Base-by-base conservation (phyloP, 37 sponge, comb jelly and placozoan species). In the Aplysina aerophoba region DNA sequence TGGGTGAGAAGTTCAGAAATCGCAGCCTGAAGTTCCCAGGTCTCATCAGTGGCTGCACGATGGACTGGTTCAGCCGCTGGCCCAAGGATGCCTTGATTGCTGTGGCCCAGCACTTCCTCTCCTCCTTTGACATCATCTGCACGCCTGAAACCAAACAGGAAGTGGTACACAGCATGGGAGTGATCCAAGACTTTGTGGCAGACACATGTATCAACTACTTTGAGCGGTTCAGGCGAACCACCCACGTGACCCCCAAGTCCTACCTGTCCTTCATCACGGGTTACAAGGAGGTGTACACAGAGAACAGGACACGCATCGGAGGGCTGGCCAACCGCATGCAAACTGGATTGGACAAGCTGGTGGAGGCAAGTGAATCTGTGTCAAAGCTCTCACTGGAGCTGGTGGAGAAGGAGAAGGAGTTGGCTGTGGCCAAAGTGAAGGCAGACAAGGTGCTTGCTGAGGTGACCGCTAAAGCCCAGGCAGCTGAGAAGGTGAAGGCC, bases 31-130 rank as follows among this genome's bases (percentile, higher is more conserved):
- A 99, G 88, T 99, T 99, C 89, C 99, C 99, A 25, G 99, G 97
- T 24, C 83, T 99, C 20, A 95, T 99, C 87, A 95, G 96, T 81
- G 99, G 99, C 22, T 97, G 99, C 80, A 99, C 99, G 12, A 99
- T 99, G 99, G 99, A 99, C 87, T 99, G 99, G 99, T 99, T 99
- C 88, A 97, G 92, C 86, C 98, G 99, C 65, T 99, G 99, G 99
- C 99, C 99, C 54, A 99, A 99, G 79, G 99, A 99, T 66, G 99
- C 99, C 38, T 88, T 99, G 53, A 88, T 95, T 41, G 99, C 98
- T n/a, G 99, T 99, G 27, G 98, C 99, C 44, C 90, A 97, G 81
- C 97, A 99, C 86, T 99, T 97, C 83, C 78, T 99, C 17, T 82
- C 88, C 37, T 36, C 68, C 15, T 99, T 90, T 77, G 92, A 97